Evolutionary conservation across 2,888 invertebrate genomes (phyloP), one percentile per base, ranked within the genome.

Genomic region (Clusia tigrina): DNA sequence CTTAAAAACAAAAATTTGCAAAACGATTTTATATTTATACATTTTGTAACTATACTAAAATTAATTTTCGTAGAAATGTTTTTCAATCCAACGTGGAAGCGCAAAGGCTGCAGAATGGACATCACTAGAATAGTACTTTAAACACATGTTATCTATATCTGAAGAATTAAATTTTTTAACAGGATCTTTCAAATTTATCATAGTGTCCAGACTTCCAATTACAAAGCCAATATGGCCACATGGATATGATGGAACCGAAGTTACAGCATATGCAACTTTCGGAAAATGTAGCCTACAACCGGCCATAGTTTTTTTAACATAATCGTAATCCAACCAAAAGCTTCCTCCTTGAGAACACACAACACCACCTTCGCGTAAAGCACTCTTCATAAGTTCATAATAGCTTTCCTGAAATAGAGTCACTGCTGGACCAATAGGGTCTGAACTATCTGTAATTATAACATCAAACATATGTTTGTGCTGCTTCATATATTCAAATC

Each of bases 361-460:
- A 5, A 98, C 90, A 3, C 99, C 99, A 56, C 89, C 90, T 0
- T 92, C 89, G 74, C 88, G 90, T 22, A 99, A 84, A 0, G 97
- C 95, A 64, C 89, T 88, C 73, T 91, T 91, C 88, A 98, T 89
- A 18, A 96, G 83, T 55, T 89, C 86, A 80, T 94, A 97, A 78
- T 96, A 97, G 62, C 90, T 88, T 76, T 92, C 90, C 79, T 86
- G 85, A 69, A 87, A 87, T 1, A 90, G 79, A 68, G 85, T 88
- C 10, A 87, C 86, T 0, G 90, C 90, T 0, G 90, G 90, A 0
- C 98, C 98, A 25, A 98, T 88, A 0, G 98, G 98, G 86, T 99
- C 99, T 46, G 97, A 96, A 68, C 97, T 97, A 82, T 99, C 99
- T 0, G 98, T 99, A 61, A 99, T 97, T 69, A 99, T 96, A 51